phyloP scores from a whole-genome alignment of 2,113 vertebrate genomes.

The Gobio gobio region DNA sequence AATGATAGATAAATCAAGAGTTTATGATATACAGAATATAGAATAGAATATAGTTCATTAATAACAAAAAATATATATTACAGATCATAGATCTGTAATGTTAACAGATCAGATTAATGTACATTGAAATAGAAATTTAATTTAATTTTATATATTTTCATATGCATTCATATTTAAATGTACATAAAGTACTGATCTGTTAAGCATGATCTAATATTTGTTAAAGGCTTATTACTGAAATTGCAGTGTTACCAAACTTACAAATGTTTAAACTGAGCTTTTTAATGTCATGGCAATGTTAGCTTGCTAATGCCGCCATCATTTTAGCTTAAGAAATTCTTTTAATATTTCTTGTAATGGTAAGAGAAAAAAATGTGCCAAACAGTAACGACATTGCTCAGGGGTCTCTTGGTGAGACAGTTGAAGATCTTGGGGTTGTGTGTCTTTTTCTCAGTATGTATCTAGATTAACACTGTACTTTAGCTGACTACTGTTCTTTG shows the following conservation, averaged over 20 bases:
- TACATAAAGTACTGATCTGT: not conserved
- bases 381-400: slow-evolving; percentile 6
- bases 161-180: slow-evolving; percentile 6
- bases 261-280: slow-evolving; percentile 10
- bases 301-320: not conserved
- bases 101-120: slow-evolving; percentile 12
- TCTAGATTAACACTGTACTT: slow-evolving; percentile 63
- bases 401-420: slow-evolving; percentile 20
- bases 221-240: slow-evolving; percentile 8
- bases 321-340: not conserved
- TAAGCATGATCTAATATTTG: not conserved
- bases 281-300: slow-evolving; percentile 4
- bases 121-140: slow-evolving; percentile 6
- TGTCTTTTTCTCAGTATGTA: slow-evolving; percentile 68
- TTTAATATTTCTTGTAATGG: not conserved
- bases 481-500: slow-evolving; percentile 66
- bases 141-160: slow-evolving; percentile 24
- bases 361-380: not conserved
- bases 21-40: not conserved
- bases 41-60: not conserved
- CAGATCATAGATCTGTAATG: not conserved
- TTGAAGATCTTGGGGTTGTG: slow-evolving; percentile 13
- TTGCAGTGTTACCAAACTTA: not conserved
- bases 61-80: not conserved
- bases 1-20: not conserved